A percentile compares a stretch with the other conserved stretches of the same genome.
Evolutionary conservation across 2,888 invertebrate genomes (phyloP).

Genomic region (Nephrotoma guestfalica): DNA sequence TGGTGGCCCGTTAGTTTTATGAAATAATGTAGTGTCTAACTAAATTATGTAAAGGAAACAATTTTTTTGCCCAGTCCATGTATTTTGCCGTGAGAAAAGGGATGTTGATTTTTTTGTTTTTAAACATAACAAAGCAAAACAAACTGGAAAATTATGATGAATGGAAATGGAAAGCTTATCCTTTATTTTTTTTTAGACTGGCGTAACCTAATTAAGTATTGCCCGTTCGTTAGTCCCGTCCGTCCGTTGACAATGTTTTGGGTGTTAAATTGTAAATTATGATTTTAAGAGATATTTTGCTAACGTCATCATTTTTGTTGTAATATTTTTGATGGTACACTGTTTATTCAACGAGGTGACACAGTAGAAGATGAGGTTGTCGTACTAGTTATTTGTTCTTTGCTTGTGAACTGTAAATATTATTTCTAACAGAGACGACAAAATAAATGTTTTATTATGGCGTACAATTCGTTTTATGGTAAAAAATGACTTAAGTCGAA

Average conservation of each 20-base stretch:
- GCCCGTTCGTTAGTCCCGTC: neutral
- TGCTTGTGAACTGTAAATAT: no score
- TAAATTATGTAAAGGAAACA: neutral
- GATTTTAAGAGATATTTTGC: neutral
- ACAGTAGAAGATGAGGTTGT: neutral
- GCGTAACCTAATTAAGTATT: neutral
- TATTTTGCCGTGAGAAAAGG: neutral
- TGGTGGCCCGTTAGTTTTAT: neutral
- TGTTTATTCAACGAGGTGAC: neutral
- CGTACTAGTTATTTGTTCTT: neutral
- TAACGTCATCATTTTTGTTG: neutral
- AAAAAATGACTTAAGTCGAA: no score
- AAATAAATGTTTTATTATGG: no score
- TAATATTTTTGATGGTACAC: neutral
- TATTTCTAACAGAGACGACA: no score
- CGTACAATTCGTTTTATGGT: no score
- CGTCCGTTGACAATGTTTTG: neutral
- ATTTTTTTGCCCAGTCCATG: neutral
- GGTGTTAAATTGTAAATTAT: neutral
- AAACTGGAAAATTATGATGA: neutral
- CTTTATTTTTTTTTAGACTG: neutral
- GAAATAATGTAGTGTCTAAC: neutral
- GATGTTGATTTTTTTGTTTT: neutral
- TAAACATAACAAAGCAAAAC: neutral
- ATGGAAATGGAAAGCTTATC: neutral